Conservation (phyloP, 2,888 invertebrate genomes). For the Leistus spinibarbis region DNA sequence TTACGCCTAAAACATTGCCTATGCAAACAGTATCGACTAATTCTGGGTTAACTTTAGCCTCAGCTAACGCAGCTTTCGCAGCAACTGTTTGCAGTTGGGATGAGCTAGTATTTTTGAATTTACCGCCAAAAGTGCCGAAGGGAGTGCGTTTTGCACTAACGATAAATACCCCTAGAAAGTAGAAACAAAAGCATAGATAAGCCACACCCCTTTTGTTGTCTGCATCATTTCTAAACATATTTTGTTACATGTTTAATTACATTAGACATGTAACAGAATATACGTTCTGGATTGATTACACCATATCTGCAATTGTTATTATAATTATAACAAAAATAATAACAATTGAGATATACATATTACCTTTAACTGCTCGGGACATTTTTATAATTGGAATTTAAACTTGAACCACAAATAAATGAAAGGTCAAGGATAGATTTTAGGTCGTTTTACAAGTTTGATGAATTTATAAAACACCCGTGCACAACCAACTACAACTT, state of each 20-base stretch:
- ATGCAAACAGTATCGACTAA: constrained; percentile 87
- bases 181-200: too few species aligned
- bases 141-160: constrained; percentile 97
- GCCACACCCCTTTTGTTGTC: too few species aligned
- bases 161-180: constrained; percentile 83
- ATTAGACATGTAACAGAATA: too few species aligned
- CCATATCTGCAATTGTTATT: neutral
- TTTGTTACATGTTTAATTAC: too few species aligned
- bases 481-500: constrained; percentile 33
- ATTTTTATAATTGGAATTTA: constrained; percentile 49
- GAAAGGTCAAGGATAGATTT: neutral
- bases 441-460: constrained; percentile 42
- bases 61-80: constrained; percentile 76
- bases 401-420: constrained; percentile 8
- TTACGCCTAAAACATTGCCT: constrained; percentile 86
- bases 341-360: neutral
- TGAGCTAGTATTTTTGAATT: constrained; percentile 73
- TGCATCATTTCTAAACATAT: too few species aligned
- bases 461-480: constrained; percentile 41
- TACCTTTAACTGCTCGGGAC: constrained; percentile 60
- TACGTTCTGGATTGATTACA: too few species aligned
- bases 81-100: constrained; percentile 84
- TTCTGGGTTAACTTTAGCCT: constrained; percentile 82
- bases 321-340: neutral
- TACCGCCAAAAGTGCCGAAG: constrained; percentile 94